phyloP scores from a whole-genome alignment of 2,888 invertebrate genomes.

The Auanema freiburgensis region DNA sequence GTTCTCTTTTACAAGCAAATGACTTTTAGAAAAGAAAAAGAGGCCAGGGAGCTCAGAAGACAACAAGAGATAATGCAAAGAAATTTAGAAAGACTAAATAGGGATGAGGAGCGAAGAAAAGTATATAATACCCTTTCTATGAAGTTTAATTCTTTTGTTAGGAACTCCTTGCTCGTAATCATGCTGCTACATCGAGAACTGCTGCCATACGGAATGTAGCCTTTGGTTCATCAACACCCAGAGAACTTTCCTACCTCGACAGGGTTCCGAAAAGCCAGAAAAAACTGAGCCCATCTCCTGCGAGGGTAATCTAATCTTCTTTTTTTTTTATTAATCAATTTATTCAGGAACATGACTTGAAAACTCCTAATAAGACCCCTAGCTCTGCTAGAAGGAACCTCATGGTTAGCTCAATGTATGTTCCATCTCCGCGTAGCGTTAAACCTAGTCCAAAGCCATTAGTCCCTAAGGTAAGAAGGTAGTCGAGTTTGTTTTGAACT shows the following conservation, averaged over 20 bases:
- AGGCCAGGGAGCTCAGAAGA: conserved; percentile 33
- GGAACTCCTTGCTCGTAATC: conserved; percentile 51
- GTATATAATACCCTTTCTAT: conserved; percentile 8
- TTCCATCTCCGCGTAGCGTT: conserved; percentile 9
- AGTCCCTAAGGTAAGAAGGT: background rate
- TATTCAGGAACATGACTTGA: conserved; percentile 5
- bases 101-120: conserved; percentile 33
- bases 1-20: conserved; percentile 14
- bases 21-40: conserved; percentile 30
- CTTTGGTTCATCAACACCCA: conserved; percentile 61
- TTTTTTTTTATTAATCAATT: background rate
- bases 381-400: conserved; percentile 2
- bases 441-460: background rate
- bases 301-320: conserved; percentile 9
- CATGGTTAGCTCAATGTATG: conserved; percentile 20
- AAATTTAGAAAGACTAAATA: conserved; percentile 34
- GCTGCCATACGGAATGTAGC: conserved; percentile 25
- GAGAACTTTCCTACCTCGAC: conserved; percentile 55
- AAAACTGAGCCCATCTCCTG: conserved; percentile 19
- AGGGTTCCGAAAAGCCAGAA: conserved; percentile 39
- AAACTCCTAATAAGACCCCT: background rate
- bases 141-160: conserved; percentile 13
- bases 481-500: no score
- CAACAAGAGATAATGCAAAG: conserved; percentile 46
- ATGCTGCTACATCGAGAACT: conserved; percentile 53